Conservation (phyloP, 2,113 vertebrate genomes). For the Pteruthius melanotis region DNA sequence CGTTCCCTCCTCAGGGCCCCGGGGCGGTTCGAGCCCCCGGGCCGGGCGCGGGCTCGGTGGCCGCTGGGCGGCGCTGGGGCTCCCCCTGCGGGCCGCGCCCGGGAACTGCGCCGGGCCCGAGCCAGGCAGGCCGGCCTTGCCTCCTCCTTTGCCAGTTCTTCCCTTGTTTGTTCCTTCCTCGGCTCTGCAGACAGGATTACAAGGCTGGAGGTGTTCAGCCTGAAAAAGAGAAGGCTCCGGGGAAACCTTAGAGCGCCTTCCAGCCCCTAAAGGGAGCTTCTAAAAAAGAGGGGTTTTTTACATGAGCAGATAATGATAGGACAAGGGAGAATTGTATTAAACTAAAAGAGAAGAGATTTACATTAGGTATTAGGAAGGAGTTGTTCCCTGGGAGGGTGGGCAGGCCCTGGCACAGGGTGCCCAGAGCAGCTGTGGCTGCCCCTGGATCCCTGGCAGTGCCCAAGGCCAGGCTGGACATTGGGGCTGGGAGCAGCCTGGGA, state of each 20-base stretch:
- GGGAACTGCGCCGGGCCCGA: neutral
- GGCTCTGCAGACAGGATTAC: neutral
- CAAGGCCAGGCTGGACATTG: neutral
- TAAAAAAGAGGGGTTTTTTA: neutral
- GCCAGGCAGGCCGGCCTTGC: fast-evolving
- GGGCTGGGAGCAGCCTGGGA: neutral
- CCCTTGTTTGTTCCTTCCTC: no score
- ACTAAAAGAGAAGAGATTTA: neutral
- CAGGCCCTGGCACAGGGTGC: neutral
- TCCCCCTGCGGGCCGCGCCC: neutral
- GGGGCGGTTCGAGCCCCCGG: neutral
- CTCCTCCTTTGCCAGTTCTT: fast-evolving
- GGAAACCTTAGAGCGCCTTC: neutral
- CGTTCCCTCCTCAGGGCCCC: neutral
- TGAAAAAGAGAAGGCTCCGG: neutral
- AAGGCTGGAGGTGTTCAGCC: no score
- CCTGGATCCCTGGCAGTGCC: neutral
- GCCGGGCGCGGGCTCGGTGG: neutral
- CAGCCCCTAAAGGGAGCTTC: neutral
- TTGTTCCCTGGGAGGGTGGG: neutral
- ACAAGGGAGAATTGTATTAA: neutral
- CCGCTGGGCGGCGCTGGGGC: neutral
- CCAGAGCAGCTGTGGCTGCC: neutral
- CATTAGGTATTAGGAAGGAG: neutral
- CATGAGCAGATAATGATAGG: no score